Conservation (phyloP, 1,140 invertebrate genomes). For the Drosophila ironensis region DNA sequence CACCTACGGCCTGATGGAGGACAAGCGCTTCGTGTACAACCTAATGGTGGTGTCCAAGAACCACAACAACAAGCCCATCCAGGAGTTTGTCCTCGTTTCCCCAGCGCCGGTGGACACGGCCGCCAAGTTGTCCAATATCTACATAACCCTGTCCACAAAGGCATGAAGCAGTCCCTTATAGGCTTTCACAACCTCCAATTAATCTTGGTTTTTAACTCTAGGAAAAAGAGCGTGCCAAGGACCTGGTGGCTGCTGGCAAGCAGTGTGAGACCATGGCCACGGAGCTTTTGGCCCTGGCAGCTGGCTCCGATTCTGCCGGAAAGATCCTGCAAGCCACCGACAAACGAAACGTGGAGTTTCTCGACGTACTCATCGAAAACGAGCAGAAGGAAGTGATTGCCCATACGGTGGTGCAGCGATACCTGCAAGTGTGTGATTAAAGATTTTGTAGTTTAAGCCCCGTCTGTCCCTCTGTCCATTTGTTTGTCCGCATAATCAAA, state of each 20-base stretch:
- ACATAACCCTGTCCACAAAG: conserved; percentile 93
- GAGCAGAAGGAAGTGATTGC: conserved; percentile 98
- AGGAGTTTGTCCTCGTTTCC: conserved; percentile 97
- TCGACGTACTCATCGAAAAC: conserved; percentile 99
- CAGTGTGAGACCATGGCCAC: conserved; percentile 99
- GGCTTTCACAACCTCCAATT: not conserved
- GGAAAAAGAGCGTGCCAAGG: conserved; percentile 98
- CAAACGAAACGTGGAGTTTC: conserved; percentile 94
- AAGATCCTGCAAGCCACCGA: conserved; percentile 95
- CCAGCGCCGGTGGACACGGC: conserved; percentile 99
- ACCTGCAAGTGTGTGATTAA: conserved; percentile 90
- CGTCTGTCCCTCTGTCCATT: no score
- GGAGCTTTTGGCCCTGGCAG: conserved; percentile 95
- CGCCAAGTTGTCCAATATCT: conserved; percentile 97
- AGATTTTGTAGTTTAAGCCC: no score
- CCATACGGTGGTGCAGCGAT: conserved; percentile 93
- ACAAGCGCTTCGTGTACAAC: conserved; percentile 98
- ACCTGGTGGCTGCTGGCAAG: conserved; percentile 95
- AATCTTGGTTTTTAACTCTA: conserved; percentile 53
- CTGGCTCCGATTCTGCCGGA: conserved; percentile 95
- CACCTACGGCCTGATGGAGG: conserved; percentile 98
- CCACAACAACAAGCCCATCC: conserved; percentile 96
- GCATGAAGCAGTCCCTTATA: no score
- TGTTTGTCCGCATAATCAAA: no score
- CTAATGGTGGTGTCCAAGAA: conserved; percentile 99